Conservation (phyloP, 2,888 invertebrate species). For the Mythimna pallens region DNA sequence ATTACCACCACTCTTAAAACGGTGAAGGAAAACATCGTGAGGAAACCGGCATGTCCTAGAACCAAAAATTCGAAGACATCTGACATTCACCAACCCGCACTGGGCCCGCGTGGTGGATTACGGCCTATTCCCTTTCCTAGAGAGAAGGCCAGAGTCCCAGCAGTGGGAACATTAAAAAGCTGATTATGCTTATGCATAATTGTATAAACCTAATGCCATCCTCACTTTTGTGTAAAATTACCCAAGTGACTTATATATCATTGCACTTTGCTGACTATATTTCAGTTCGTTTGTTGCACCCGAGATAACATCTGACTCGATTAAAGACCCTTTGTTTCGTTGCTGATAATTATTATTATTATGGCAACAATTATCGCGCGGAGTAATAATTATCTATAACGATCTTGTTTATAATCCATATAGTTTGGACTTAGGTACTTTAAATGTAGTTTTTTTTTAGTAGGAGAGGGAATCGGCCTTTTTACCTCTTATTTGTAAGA, state of each 20-base stretch:
- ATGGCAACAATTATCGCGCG: slow-evolving; percentile 71
- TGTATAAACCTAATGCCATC: no score
- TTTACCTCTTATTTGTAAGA: not conserved
- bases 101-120: no score
- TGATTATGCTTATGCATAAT: no score
- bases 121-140: no score
- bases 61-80: no score
- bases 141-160: no score
- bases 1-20: no score
- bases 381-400: slow-evolving; percentile 77
- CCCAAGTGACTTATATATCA: slow-evolving; percentile 32
- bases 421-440: slow-evolving; percentile 57
- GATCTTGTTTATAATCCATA: slow-evolving; percentile 51
- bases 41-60: no score
- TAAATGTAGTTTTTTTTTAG: not conserved
- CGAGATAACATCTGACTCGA: slow-evolving; percentile 63
- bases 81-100: no score
- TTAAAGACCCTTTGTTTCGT: slow-evolving; percentile 76
- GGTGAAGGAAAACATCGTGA: no score
- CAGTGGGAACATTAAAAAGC: no score
- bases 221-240: not conserved
- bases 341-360: slow-evolving; percentile 71
- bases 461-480: not conserved
- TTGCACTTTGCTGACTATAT: slow-evolving; percentile 46
- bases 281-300: slow-evolving; percentile 41